A percentile compares a stretch with the other conserved stretches of the same genome.
Conservation (phyloP, 2,888 invertebrate species). For the Bombylius major region DNA sequence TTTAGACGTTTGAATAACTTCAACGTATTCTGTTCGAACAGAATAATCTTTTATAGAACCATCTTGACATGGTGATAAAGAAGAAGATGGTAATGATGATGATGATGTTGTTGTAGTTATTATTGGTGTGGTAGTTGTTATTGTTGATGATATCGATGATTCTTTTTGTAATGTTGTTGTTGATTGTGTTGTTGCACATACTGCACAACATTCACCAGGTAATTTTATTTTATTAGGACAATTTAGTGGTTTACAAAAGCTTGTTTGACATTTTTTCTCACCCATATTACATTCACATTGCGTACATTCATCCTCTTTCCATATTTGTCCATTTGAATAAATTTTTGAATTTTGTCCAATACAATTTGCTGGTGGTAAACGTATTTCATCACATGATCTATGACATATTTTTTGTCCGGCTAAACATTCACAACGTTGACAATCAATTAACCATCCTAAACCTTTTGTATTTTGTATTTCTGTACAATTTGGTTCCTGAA, state of each 20-base stretch:
- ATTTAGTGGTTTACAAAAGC: conserved; percentile 18
- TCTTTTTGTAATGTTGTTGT: background rate
- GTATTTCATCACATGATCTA: conserved; percentile 28
- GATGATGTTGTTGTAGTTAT: background rate
- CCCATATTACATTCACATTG: conserved; percentile 14
- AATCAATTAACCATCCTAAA: conserved; percentile 26
- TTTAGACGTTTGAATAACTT: conserved; percentile 18
- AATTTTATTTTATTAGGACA: conserved; percentile 22
- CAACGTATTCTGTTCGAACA: conserved; percentile 24
- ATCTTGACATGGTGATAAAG: background rate
- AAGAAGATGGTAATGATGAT: background rate
- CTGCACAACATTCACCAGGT: conserved; percentile 25
- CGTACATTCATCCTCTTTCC: conserved; percentile 15
- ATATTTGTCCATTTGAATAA: conserved; percentile 27
- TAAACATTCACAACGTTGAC: conserved; percentile 28
- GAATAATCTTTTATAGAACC: conserved; percentile 3
- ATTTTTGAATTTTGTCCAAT: conserved; percentile 26
- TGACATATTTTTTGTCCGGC: conserved; percentile 28
- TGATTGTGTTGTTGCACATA: conserved; percentile 18
- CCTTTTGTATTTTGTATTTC: conserved; percentile 22
- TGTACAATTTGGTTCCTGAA: conserved; percentile 31
- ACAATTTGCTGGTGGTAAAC: conserved; percentile 23
- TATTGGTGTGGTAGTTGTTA: background rate
- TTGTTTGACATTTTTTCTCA: conserved; percentile 18
- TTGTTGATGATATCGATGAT: background rate